A percentile compares a stretch with the other conserved stretches of the same genome.
phyloP scores from a whole-genome alignment of 2,113 vertebrate genomes.

The Brachyistius frenatus region DNA sequence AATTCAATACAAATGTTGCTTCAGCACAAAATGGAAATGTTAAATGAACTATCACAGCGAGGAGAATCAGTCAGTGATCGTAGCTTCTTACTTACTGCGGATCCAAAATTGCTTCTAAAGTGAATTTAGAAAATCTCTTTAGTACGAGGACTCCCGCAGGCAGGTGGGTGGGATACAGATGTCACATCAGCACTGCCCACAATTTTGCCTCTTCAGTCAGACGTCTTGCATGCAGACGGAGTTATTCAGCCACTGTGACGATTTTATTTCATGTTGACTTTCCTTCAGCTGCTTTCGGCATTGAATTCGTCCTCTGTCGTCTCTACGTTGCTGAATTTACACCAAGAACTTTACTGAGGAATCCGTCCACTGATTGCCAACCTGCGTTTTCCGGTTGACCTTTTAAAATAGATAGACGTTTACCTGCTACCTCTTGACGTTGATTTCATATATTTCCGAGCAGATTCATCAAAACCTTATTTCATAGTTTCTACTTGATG shows the following conservation, averaged over 20 bases:
- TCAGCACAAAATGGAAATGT: not conserved
- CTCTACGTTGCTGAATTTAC: not conserved
- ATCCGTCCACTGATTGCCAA: not conserved
- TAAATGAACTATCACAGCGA: no score
- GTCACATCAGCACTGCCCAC: not conserved
- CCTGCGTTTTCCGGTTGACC: not conserved
- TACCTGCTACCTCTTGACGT: not conserved
- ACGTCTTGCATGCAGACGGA: not conserved
- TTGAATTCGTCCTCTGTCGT: not conserved
- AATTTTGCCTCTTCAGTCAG: not conserved
- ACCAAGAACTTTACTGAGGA: no score
- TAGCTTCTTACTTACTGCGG: not conserved
- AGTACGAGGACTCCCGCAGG: no score
- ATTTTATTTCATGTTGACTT: not conserved
- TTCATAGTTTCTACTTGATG: no score
- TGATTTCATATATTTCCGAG: no score
- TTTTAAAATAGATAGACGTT: not conserved
- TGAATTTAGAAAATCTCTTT: not conserved
- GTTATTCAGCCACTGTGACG: no score
- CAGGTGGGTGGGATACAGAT: not conserved
- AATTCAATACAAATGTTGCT: not conserved
- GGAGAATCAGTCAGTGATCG: conserved; percentile 7
- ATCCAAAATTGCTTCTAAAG: conserved; percentile 11
- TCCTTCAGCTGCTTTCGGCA: not conserved
- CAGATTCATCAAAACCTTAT: no score